Evolutionary conservation across 2,888 invertebrate species (phyloP).

Genomic region (Aethes cnicana): DNA sequence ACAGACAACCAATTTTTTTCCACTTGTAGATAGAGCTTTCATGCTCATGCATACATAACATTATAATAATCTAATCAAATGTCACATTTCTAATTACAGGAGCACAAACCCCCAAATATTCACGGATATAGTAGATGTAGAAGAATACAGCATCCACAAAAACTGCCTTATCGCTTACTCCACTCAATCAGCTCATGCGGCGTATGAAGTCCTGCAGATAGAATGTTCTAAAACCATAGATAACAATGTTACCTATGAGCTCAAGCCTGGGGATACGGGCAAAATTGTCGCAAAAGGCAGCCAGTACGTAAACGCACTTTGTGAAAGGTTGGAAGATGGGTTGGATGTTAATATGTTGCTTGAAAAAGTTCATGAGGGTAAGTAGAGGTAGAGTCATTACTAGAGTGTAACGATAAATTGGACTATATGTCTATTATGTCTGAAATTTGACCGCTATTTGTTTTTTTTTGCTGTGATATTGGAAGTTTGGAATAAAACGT

Average conservation of each 20-base stretch:
- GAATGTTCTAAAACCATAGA: slow-evolving; percentile 63
- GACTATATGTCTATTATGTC: too few species aligned
- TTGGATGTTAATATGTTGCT: slow-evolving; percentile 68
- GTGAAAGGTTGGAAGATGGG: slow-evolving; percentile 62
- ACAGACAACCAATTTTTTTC: too few species aligned
- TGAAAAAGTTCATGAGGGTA: slow-evolving; percentile 76
- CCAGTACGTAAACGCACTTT: slow-evolving; percentile 69
- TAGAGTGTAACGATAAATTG: background rate
- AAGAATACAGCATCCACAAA: slow-evolving; percentile 62
- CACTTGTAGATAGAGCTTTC: too few species aligned
- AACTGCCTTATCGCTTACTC: slow-evolving; percentile 70
- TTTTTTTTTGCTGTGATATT: too few species aligned
- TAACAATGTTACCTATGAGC: slow-evolving; percentile 56
- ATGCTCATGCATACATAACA: too few species aligned
- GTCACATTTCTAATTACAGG: too few species aligned
- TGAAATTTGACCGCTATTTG: too few species aligned
- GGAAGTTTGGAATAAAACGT: too few species aligned
- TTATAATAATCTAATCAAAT: too few species aligned
- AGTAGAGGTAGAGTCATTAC: slow-evolving; percentile 1
- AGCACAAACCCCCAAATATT: slow-evolving; percentile 56
- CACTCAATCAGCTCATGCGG: slow-evolving; percentile 60
- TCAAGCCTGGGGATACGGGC: slow-evolving; percentile 59
- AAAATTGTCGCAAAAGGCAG: slow-evolving; percentile 61
- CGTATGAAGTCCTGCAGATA: slow-evolving; percentile 70
- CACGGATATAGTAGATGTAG: slow-evolving; percentile 49